Conservation (phyloP, 1,140 invertebrate species). For the Oscheius sp. region DNA sequence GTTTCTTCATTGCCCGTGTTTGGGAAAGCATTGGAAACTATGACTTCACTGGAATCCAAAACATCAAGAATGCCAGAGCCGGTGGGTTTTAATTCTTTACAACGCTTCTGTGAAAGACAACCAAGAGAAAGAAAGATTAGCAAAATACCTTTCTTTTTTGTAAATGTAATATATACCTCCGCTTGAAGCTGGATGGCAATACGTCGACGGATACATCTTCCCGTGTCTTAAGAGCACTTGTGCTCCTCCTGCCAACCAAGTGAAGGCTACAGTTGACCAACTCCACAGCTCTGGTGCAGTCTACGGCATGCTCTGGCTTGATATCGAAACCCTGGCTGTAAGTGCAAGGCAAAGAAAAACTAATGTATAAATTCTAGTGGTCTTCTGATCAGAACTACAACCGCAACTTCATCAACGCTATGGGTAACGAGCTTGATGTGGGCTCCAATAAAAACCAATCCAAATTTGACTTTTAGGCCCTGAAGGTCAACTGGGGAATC, state of each 20-base stretch:
- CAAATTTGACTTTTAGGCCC: neutral
- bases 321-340: slow-evolving; percentile 29
- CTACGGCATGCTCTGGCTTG: slow-evolving; percentile 34
- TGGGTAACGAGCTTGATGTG: slow-evolving; percentile 14
- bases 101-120: no score
- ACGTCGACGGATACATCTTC: slow-evolving; percentile 41
- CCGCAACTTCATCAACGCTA: slow-evolving; percentile 33
- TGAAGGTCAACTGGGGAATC: slow-evolving; percentile 32
- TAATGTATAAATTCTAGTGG: slow-evolving; percentile 20
- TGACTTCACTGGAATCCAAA: slow-evolving; percentile 35
- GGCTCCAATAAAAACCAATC: neutral
- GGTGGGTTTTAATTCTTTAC: slow-evolving; percentile 1
- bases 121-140: no score
- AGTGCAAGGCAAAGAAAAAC: neutral
- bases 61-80: slow-evolving; percentile 41
- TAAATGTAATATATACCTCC: no score
- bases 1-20: slow-evolving; percentile 43
- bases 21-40: slow-evolving; percentile 28
- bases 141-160: no score
- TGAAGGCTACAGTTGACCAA: slow-evolving; percentile 26
- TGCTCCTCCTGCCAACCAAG: slow-evolving; percentile 30
- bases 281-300: slow-evolving; percentile 15
- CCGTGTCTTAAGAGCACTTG: slow-evolving; percentile 29
- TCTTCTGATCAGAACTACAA: slow-evolving; percentile 30
- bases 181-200: slow-evolving; percentile 9